These are phyloP conservation scores for Cinclus cinclus DNA, from an alignment of 2,113 vertebrate genomes.

Conservation along the genomic window DNA sequence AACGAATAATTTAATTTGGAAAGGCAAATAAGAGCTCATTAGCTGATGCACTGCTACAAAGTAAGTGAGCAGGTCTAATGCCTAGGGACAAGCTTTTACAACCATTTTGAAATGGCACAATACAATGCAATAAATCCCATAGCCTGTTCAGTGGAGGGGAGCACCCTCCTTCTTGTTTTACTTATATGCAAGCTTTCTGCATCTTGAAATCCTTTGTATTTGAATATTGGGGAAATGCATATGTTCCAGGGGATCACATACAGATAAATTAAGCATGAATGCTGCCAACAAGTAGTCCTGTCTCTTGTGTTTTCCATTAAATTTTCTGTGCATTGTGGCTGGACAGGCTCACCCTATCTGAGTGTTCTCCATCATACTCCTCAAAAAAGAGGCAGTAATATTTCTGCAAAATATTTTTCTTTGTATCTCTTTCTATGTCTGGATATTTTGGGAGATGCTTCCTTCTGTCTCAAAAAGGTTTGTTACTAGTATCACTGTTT, in stretches of 20 bases:
- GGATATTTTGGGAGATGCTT: constrained; percentile 1
- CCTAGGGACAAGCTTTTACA: constrained; percentile 23
- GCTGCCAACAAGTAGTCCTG: background rate
- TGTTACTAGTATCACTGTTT: background rate
- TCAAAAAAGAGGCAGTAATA: background rate
- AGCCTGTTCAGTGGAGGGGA: background rate
- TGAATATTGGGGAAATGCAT: background rate
- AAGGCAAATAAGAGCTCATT: constrained; percentile 58
- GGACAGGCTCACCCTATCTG: background rate
- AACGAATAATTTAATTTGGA: constrained; percentile 36
- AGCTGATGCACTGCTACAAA: constrained; percentile 16
- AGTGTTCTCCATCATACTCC: background rate
- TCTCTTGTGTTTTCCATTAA: background rate
- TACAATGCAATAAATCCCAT: background rate
- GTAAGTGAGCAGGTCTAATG: constrained; percentile 21
- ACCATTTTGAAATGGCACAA: constrained; percentile 17
- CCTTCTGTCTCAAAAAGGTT: background rate
- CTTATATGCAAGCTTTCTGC: background rate
- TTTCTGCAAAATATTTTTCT: constrained; percentile 1
- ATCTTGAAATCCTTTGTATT: background rate
- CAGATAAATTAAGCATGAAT: background rate
- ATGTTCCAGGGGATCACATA: background rate
- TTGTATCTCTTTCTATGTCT: background rate
- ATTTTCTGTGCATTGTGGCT: background rate
- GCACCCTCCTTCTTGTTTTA: background rate